A percentile compares a stretch with the other conserved stretches of the same genome.
Conservation (phyloP, 2,113 vertebrate species). For the Dromaius novaehollandiae region DNA sequence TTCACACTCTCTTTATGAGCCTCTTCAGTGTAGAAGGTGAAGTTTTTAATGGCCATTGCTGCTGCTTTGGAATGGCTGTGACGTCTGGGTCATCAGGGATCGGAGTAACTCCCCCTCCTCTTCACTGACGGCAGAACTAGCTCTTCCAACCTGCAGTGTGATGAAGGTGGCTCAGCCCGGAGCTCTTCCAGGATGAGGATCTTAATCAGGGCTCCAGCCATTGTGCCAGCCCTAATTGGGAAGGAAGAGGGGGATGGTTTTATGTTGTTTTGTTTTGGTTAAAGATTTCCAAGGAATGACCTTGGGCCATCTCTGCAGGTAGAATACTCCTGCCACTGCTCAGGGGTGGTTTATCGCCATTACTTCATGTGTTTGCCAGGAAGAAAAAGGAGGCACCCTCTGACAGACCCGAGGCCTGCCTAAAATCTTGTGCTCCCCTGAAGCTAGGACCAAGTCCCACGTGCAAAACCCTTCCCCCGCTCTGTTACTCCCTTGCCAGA, state of each 20-base stretch:
- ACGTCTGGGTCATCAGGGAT: slow-evolving; percentile 12
- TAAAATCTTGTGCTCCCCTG: neutral
- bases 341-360: neutral
- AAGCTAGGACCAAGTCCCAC: neutral
- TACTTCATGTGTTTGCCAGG: neutral
- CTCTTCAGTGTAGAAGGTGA: neutral
- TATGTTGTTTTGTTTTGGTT: neutral
- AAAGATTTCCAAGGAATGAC: neutral
- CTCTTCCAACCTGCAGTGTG: neutral
- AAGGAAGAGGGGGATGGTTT: neutral
- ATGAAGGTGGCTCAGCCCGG: neutral
- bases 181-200: neutral
- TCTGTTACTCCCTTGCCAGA: neutral
- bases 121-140: neutral
- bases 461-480: too few relatives aligned
- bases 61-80: slow-evolving; percentile 12
- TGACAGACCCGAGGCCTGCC: too few relatives aligned
- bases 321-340: neutral
- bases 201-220: neutral
- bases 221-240: neutral
- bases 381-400: neutral
- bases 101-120: neutral
- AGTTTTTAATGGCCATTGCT: slow-evolving; percentile 34
- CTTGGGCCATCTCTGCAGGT: neutral
- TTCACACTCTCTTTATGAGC: slow-evolving; percentile 44